Base-by-base conservation (phyloP, 2,888 invertebrate species). In the Tachystola acroxantha region DNA sequence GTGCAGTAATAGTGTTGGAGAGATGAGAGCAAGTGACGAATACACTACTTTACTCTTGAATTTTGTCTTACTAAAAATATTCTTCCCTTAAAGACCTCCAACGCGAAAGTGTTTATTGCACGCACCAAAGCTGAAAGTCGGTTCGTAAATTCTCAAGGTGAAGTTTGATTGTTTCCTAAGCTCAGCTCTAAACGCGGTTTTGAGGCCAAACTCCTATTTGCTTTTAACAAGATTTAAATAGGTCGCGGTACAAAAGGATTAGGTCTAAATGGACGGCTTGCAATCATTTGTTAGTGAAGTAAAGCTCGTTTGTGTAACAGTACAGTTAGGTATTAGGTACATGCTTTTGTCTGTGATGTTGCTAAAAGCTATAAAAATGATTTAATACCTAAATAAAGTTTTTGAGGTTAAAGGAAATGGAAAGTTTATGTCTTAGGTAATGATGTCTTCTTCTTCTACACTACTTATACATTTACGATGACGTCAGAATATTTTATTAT, bases 81-180 rank as follows among this genome's bases (percentile, higher is more conserved):
- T n/a, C n/a, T n/a, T n/a, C n/a, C n/a, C n/a, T n/a, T n/a, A n/a
- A n/a, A n/a, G n/a, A n/a, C n/a, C n/a, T n/a, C n/a, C n/a, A n/a
- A n/a, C n/a, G n/a, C n/a, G n/a, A 64, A 73, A 64, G 63, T 71
- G 67, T 79, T 78, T 79, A 77, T 75, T 64, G 57, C 67, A 49
- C 46, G 45, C 49, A n/a, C n/a, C n/a, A 48, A 56, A 62, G 56
- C 64, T 62, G 65, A 66, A 62, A 66, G 60, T 58, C n/a, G 53
- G 61, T 62, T 72, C 73, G 67, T 78, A 76, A 79, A 79, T 52
- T 70, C 42, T 57, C 76, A 80, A 81, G 80, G 82, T 77, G 70
- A 75, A 64, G 52, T 76, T 70, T 76, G 72, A 79, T 76, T 80
- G 78, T 79, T 76, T 52, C 53, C 54, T 50, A 54, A 55, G 54